These are phyloP conservation scores for Kryptolebias ocellatus DNA, from an alignment of 2,797 vertebrate genomes.

Conservation along the genomic window DNA sequence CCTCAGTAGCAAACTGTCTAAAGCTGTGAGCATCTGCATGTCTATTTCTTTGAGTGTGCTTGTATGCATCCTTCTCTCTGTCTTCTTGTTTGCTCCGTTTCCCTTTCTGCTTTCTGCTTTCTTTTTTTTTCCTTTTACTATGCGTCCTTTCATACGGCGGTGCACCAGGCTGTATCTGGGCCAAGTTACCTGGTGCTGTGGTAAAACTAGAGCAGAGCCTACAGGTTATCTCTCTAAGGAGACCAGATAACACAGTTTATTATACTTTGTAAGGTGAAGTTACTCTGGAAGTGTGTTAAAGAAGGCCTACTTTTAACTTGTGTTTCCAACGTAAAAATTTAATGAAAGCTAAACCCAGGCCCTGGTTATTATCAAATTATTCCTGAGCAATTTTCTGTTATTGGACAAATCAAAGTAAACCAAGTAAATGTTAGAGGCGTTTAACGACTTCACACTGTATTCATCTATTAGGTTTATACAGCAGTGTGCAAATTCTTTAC, in stretches of 20 bases:
- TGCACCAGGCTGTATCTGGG: constrained; percentile 72
- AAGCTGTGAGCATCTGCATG: constrained; percentile 15
- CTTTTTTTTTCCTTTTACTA: constrained; percentile 14
- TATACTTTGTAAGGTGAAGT: constrained; percentile 65
- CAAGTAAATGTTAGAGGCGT: too few species aligned
- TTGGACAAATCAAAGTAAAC: neutral
- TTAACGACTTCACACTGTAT: too few species aligned
- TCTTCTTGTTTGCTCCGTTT: constrained; percentile 20
- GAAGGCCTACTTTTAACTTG: constrained; percentile 53
- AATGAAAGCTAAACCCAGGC: neutral
- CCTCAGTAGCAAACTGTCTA: constrained; percentile 33
- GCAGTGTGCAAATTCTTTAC: too few species aligned
- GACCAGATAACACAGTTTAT: constrained; percentile 65
- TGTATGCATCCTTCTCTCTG: constrained; percentile 17
- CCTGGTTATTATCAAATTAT: neutral
- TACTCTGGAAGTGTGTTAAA: constrained; percentile 51
- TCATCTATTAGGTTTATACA: too few species aligned
- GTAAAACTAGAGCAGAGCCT: constrained; percentile 74
- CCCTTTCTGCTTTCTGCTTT: constrained; percentile 14
- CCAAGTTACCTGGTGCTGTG: constrained; percentile 73
- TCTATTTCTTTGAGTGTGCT: constrained; percentile 13
- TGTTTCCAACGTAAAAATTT: constrained; percentile 4
- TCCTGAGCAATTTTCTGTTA: neutral
- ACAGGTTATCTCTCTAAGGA: constrained; percentile 74
- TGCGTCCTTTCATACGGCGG: constrained; percentile 19